Conservation (phyloP, 2,113 vertebrate genomes). For the Daubentonia madagascariensis region DNA sequence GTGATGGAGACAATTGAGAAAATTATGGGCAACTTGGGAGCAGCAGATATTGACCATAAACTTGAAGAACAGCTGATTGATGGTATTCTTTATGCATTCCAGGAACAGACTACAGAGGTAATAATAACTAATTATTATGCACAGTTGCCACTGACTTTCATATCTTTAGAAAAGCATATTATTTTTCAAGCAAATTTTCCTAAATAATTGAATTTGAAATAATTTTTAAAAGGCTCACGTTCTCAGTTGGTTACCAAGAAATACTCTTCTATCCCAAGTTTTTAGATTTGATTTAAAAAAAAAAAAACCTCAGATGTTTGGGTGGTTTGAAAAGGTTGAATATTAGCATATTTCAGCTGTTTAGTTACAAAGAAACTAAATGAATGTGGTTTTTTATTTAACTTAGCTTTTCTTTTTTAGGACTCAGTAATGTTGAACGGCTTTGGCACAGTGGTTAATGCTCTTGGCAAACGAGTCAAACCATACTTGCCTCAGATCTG, state of each 20-base stretch:
- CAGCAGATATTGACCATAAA: conserved; percentile 98
- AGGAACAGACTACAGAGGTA: conserved; percentile 99
- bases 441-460: conserved; percentile 98
- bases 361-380: not conserved
- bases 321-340: not conserved
- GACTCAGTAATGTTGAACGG: conserved; percentile 99
- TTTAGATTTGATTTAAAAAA: not conserved
- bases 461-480: conserved; percentile 97
- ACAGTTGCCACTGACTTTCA: not conserved
- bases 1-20: conserved; percentile 99
- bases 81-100: conserved; percentile 98
- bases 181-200: not conserved
- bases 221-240: not conserved
- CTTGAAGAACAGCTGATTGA: conserved; percentile 99
- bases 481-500: conserved; percentile 99
- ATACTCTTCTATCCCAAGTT: not conserved
- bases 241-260: not conserved
- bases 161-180: not conserved
- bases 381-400: not conserved
- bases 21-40: conserved; percentile 98
- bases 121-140: not conserved
- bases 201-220: not conserved
- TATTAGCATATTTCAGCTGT: not conserved
- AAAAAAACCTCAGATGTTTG: not conserved
- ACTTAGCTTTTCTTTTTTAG: conserved; percentile 75